phyloP scores from a whole-genome alignment of 2,797 vertebrate genomes.

The Pagetopsis macropterus region DNA sequence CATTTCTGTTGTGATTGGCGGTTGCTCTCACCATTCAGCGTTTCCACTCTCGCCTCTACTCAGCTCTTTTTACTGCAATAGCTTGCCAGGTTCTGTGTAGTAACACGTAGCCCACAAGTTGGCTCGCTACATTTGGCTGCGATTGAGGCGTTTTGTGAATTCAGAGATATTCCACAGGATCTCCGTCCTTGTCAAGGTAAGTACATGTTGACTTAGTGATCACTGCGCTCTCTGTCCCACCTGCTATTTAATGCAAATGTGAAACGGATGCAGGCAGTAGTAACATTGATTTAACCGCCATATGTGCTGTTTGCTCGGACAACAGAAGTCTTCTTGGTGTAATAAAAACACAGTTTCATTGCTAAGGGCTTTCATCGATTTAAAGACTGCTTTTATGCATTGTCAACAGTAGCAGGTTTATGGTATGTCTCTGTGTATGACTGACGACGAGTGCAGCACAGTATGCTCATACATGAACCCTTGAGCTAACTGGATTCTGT shows the following conservation, averaged over 20 bases:
- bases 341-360: slow-evolving; percentile 41
- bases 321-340: slow-evolving; percentile 30
- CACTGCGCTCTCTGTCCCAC: not conserved
- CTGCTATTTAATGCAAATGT: slow-evolving; percentile 24
- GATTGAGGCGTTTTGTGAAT: slow-evolving; percentile 25
- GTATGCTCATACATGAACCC: slow-evolving; percentile 38
- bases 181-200: slow-evolving; percentile 52
- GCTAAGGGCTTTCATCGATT: slow-evolving; percentile 31
- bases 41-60: slow-evolving; percentile 14
- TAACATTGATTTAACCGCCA: slow-evolving; percentile 52
- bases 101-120: slow-evolving; percentile 5
- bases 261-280: slow-evolving; percentile 24
- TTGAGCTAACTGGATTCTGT: slow-evolving; percentile 41
- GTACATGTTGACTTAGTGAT: slow-evolving; percentile 54
- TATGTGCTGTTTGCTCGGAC: slow-evolving; percentile 47
- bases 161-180: slow-evolving; percentile 42
- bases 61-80: not conserved
- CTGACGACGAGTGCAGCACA: slow-evolving; percentile 26
- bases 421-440: slow-evolving; percentile 26
- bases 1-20: slow-evolving; percentile 9
- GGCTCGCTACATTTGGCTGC: slow-evolving; percentile 3
- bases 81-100: slow-evolving; percentile 8
- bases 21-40: slow-evolving; percentile 16
- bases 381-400: slow-evolving; percentile 35
- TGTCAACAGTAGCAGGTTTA: slow-evolving; percentile 54